Percentiles rank a stretch among this genome's conserved stretches.
These are phyloP conservation scores for Centropus unirufus DNA, from an alignment of 2,113 vertebrate genomes.

Conservation along the genomic window DNA sequence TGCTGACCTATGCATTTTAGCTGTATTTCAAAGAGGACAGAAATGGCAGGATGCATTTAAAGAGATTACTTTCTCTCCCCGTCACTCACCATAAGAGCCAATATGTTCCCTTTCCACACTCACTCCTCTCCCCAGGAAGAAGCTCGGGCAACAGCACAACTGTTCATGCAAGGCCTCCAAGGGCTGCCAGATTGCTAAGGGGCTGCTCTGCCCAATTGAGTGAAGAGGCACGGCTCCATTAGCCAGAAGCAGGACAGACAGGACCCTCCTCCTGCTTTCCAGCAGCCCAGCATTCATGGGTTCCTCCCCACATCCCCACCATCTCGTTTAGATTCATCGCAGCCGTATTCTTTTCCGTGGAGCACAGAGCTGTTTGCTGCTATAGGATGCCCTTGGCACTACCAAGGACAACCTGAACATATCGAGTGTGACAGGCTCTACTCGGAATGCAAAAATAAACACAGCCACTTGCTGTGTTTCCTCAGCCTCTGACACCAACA, in stretches of 20 bases:
- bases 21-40: not conserved
- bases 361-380: not conserved
- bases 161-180: not conserved
- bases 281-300: not conserved
- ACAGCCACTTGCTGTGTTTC: not conserved
- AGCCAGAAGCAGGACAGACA: not conserved
- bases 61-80: not conserved
- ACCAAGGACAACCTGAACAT: conserved; percentile 27
- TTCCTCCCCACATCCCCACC: conserved; percentile 31
- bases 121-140: not conserved
- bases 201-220: conserved; percentile 17
- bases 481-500: not conserved
- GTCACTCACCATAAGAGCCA: not conserved
- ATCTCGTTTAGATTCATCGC: not conserved
- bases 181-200: not conserved
- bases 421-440: not conserved
- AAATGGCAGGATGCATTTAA: accelerated
- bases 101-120: not conserved
- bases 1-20: not conserved
- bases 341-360: not conserved
- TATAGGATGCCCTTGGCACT: conserved; percentile 39
- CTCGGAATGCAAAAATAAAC: not conserved
- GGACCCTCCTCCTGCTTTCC: not conserved
- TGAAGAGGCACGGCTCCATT: conserved; percentile 18
- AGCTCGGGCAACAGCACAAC: not conserved